Evolutionary conservation across 2,113 vertebrate species (phyloP), one percentile per base, ranked within the genome.

Genomic region (Bufo gargarizans): DNA sequence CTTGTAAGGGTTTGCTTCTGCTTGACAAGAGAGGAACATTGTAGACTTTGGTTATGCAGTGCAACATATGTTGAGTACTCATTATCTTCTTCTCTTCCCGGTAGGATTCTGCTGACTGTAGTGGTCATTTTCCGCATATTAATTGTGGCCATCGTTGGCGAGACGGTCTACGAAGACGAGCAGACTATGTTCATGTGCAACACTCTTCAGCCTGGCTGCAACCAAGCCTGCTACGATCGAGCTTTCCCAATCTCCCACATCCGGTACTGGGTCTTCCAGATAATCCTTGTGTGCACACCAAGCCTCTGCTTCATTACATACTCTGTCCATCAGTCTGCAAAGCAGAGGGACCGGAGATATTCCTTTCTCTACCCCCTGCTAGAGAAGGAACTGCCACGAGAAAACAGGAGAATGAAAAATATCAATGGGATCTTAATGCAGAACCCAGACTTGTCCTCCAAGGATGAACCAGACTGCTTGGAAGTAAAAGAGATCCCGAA

Each of bases 221-320:
- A 97, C 94, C 97, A 97, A 93, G 97, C 97, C 11, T 97, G 97
- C 92, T 97, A 97, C 0, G 97, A 97, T 93, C 94, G 95, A 10
- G 97, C 96, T 90, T 97, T 97, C 90, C 97, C 97, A 89, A 97
- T 97, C 90, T 97, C 96, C 0, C 97, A 97, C 95, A 97, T 97
- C 92, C 96, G 97, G 14, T 97, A 97, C 94, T 97, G 97, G 97
- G 97, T 97, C 67, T 97, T 97, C 91, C 97, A 97, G 94, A 97
- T 97, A 93, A 97, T 97, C 84, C 93, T 97, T 92, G 97, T 97
- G 7, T 97, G 97, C 91, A 97, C 97, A 0, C 97, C 97, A 85
- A 97, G 96, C 91, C 95, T 97, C 86, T 97, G 97, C 93, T 97
- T 97, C 92, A 97, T 97, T 92, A 97, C 97, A 85, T 97, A 97